Evolutionary conservation across 2,797 vertebrate species (phyloP).

Genomic region (Pangasius macronema): DNA sequence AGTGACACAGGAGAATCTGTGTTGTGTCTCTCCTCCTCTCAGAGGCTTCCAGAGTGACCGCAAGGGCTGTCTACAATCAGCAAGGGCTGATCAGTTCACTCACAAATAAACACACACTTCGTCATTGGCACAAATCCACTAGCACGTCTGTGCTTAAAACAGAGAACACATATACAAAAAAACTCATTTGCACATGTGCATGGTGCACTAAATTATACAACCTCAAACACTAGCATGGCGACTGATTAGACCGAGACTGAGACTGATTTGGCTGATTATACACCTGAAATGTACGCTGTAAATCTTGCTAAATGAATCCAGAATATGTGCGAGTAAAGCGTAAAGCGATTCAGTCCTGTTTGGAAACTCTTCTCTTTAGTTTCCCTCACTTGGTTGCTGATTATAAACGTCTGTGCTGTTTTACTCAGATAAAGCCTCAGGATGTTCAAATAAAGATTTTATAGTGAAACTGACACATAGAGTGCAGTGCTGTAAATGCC

Average conservation of each 20-base stretch:
- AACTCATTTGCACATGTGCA: not conserved
- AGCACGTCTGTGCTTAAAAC: not conserved
- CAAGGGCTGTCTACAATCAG: not conserved
- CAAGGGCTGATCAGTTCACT: not conserved
- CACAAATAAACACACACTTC: not conserved
- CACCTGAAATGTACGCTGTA: not conserved
- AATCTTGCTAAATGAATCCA: slow-evolving; percentile 9
- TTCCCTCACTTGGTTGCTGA: not conserved
- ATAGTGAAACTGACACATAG: not conserved
- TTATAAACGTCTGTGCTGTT: not conserved
- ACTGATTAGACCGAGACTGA: not conserved
- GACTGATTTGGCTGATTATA: slow-evolving; percentile 3
- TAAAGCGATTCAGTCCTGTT: not conserved
- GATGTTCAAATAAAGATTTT: not conserved
- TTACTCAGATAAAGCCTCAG: not conserved
- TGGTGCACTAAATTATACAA: not conserved
- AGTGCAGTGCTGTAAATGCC: not conserved
- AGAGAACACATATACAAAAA: not conserved
- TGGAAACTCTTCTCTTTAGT: not conserved
- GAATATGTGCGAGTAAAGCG: not conserved
- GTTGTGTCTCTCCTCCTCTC: not conserved
- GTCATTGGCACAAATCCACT: not conserved
- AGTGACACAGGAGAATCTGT: no score
- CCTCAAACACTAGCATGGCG: not conserved
- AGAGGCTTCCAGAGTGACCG: not conserved